Percentiles rank a stretch among this genome's conserved stretches.
These are phyloP conservation scores for Isotomurus palustris DNA, from an alignment of 2,888 invertebrate genomes.

Conservation along the genomic window DNA sequence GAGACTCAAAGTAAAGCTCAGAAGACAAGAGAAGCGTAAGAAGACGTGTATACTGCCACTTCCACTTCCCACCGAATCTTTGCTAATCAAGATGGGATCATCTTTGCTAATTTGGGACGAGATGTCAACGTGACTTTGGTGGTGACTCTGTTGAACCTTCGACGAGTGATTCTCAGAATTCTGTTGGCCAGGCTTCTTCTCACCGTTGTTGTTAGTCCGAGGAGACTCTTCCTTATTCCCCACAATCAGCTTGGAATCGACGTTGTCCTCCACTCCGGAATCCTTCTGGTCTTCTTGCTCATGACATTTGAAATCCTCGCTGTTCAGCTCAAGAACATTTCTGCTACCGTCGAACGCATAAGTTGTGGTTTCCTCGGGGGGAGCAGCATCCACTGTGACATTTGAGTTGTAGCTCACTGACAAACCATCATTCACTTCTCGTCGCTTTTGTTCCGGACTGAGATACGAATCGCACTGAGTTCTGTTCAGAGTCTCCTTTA, in stretches of 20 bases:
- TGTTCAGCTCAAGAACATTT: conserved; percentile 29
- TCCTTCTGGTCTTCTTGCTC: not conserved
- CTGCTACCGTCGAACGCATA: conserved; percentile 33
- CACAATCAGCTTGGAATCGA: no score
- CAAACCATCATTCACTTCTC: conserved; percentile 5
- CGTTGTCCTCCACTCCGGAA: not conserved
- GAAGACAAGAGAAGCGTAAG: no score
- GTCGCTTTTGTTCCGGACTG: not conserved
- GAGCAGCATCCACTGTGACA: conserved; percentile 25
- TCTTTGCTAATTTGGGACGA: no score
- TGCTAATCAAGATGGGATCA: no score
- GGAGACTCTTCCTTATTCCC: not conserved
- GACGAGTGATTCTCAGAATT: conserved; percentile 7
- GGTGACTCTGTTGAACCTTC: conserved; percentile 13
- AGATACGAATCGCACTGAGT: conserved; percentile 31
- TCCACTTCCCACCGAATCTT: no score
- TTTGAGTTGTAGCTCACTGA: conserved; percentile 8
- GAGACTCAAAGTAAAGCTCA: no score
- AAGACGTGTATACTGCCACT: no score
- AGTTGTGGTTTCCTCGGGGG: conserved; percentile 38
- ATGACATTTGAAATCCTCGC: conserved; percentile 35
- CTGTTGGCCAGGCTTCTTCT: conserved; percentile 1
- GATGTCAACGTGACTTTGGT: conserved; percentile 4
- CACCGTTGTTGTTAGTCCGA: conserved; percentile 1
- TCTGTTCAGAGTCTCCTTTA: conserved; percentile 25